phyloP scores from a whole-genome alignment of 92 coral and sea anemone species.

The Desmophyllum pertusum region DNA sequence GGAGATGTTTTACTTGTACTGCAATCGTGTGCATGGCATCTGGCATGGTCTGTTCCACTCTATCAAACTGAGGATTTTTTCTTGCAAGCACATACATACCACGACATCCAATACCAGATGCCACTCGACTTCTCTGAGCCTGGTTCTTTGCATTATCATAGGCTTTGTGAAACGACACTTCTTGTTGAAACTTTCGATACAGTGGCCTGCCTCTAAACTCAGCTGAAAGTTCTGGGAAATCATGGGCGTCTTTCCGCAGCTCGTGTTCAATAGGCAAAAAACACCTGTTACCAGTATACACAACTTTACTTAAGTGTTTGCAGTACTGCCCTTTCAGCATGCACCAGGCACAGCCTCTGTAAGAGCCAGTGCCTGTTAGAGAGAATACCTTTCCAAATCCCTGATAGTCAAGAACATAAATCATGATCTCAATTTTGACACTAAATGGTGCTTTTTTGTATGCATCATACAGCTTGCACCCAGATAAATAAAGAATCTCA shows the following conservation, averaged over 20 bases:
- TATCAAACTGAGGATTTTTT: slow-evolving; percentile 36
- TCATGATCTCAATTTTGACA: slow-evolving; percentile 20
- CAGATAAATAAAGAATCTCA: background rate
- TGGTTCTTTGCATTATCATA: background rate
- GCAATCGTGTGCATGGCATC: slow-evolving; percentile 59
- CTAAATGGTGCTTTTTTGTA: slow-evolving; percentile 20
- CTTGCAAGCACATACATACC: slow-evolving; percentile 14
- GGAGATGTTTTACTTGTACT: slow-evolving; percentile 38
- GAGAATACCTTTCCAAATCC: slow-evolving; percentile 32
- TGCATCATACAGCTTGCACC: slow-evolving; percentile 15
- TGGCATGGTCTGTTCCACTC: slow-evolving; percentile 31
- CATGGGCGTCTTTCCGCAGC: slow-evolving; percentile 1
- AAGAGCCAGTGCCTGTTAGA: slow-evolving; percentile 38
- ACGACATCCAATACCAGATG: slow-evolving; percentile 40
- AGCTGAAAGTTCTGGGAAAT: slow-evolving; percentile 18
- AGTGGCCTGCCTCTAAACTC: slow-evolving; percentile 18
- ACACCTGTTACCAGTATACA: slow-evolving; percentile 39
- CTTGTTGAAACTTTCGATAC: no score
- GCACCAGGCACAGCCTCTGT: slow-evolving; percentile 43
- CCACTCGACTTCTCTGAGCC: slow-evolving; percentile 12
- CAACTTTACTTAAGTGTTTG: slow-evolving; percentile 35
- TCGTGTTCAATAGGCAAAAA: slow-evolving; percentile 22
- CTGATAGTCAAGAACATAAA: no score
- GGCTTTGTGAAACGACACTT: no score
- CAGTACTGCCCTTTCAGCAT: slow-evolving; percentile 36